These are phyloP conservation scores for Thera britannica DNA, from an alignment of 2,888 invertebrate species.

Conservation along the genomic window DNA sequence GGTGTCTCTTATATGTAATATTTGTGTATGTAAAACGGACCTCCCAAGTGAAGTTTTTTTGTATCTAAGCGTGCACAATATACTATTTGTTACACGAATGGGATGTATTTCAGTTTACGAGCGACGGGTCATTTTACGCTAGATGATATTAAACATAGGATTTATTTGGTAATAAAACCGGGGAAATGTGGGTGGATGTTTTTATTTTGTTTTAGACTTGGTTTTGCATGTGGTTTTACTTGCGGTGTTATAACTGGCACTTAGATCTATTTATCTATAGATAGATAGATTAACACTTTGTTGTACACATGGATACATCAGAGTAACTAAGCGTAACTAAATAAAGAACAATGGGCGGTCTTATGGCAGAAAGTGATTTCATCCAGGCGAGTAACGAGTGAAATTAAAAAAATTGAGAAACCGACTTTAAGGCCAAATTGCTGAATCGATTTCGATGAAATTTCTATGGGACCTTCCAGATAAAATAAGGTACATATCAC, in stretches of 20 bases:
- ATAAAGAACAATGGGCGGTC: too few relatives aligned
- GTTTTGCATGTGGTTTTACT: background rate
- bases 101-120: constrained; percentile 48
- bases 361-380: too few relatives aligned
- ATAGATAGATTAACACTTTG: too few relatives aligned
- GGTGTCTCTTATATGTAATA: constrained; percentile 11
- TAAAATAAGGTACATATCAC: too few relatives aligned
- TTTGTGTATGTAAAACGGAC: constrained; percentile 16
- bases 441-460: too few relatives aligned
- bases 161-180: constrained; percentile 58
- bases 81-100: constrained; percentile 44
- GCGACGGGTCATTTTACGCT: constrained; percentile 38
- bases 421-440: too few relatives aligned
- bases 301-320: too few relatives aligned
- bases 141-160: constrained; percentile 54
- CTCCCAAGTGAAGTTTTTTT: constrained; percentile 26
- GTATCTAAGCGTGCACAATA: constrained; percentile 29
- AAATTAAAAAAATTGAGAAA: too few relatives aligned
- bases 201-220: constrained; percentile 25
- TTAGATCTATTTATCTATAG: too few relatives aligned
- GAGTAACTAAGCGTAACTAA: too few relatives aligned
- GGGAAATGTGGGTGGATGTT: constrained; percentile 25
- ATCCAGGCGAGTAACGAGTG: too few relatives aligned
- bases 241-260: background rate
- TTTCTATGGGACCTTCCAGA: too few relatives aligned